Evolutionary conservation across 2,113 vertebrate genomes (phyloP).

Genomic region (Nannospalax galili): DNA sequence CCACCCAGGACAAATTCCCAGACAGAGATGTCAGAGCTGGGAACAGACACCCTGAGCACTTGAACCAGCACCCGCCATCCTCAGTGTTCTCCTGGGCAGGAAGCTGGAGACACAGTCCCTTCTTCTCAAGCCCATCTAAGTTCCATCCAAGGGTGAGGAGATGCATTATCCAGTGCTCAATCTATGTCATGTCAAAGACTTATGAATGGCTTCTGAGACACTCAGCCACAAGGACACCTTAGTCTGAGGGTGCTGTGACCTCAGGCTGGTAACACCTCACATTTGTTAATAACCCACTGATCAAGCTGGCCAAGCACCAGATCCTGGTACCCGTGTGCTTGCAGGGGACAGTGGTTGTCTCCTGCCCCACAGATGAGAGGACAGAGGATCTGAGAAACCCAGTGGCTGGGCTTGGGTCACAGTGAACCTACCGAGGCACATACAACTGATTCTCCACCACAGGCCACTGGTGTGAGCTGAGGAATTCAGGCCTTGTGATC

Average conservation of each 20-base stretch:
- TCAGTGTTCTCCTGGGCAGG: neutral
- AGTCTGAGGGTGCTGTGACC: neutral
- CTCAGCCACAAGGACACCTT: neutral
- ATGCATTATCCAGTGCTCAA: neutral
- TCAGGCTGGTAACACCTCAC: neutral
- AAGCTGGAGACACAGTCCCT: neutral
- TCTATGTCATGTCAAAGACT: neutral
- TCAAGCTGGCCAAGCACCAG: neutral
- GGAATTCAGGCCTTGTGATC: neutral
- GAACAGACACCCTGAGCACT: rapidly evolving
- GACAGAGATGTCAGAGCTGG: neutral
- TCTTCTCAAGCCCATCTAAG: neutral
- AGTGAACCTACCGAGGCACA: neutral
- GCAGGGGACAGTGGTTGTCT: neutral
- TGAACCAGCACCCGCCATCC: no score
- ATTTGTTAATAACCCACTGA: neutral
- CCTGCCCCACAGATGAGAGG: neutral
- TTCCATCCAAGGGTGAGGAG: neutral
- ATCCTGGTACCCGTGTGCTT: neutral
- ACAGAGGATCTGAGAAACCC: neutral
- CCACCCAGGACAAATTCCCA: neutral
- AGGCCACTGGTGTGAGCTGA: neutral
- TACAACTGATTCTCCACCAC: neutral
- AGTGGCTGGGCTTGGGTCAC: neutral
- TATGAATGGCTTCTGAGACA: neutral